Base-by-base conservation (phyloP, 2,888 invertebrate species). In the Chrysolina americana region DNA sequence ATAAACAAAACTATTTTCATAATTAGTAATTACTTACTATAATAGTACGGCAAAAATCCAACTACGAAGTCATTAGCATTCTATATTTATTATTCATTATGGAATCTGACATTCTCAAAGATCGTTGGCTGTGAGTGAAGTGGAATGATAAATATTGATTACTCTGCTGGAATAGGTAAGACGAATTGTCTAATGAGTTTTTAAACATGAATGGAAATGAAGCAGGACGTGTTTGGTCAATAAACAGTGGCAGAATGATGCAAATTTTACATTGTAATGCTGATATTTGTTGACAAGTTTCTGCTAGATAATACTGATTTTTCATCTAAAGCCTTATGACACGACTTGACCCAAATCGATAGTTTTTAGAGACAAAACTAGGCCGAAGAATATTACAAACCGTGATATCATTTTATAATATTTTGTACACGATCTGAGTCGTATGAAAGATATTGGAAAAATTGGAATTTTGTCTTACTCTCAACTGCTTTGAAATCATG, bases 141-240 rank as follows among this genome's bases (percentile, higher is more conserved):
- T 48, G 48, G 48, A 48, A 48, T 48, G 48, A 48, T 48, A 48
- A 48, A 48, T 48, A 48, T 48, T 48, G 48, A 48, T 48, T 48
- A n/a, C 48, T 48, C 17, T 17, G n/a, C 9, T 8, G 17, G 48
- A 48, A 17, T 48, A 48, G 48, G 9, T 48, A 10, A 48, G 17
- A 48, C 17, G 48, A 48, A 48, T 48, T 10, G 8, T 17, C 48
- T 48, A 48, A 48, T 48, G 48, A n/a, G 17, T 10, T 17, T 48
- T 48, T 48, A 48, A 48, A 48, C 48, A 17, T 48, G 48, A 48
- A 48, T 48, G 48, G 10, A 48, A 3, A 48, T 48, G 8, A 2
- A 9, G 17, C 9, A 17, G 10, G 17, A 17, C 0, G 10, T 0
- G 10, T 5, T 48, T 17, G 8, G n/a, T 17, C 48, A 48, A 17